Evolutionary conservation across 2,888 invertebrate species (phyloP).

Genomic region (Copidosoma aretas): DNA sequence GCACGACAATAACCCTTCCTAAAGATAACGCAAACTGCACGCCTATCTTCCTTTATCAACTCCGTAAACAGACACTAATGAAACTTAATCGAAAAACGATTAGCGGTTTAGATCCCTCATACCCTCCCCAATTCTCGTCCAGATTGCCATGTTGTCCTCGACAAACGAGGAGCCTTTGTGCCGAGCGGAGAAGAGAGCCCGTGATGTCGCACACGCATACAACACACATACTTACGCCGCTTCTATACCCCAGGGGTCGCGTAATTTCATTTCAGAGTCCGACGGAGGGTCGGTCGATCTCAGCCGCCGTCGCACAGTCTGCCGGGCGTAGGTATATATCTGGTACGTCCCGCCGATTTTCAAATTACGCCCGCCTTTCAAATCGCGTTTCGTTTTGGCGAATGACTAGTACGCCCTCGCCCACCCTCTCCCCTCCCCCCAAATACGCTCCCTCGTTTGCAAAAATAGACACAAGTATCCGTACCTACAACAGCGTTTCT

Average conservation of each 20-base stretch:
- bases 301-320: slow-evolving; percentile 34
- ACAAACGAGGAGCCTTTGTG: slow-evolving; percentile 46
- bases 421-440: too few relatives aligned
- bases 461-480: too few relatives aligned
- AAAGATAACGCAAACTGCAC: background rate
- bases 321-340: too few relatives aligned
- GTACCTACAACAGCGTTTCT: too few relatives aligned
- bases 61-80: slow-evolving; percentile 57
- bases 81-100: slow-evolving; percentile 60
- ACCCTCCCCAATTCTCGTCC: slow-evolving; percentile 48
- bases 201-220: slow-evolving; percentile 10
- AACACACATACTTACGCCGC: too few relatives aligned
- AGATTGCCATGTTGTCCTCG: slow-evolving; percentile 55
- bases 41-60: slow-evolving; percentile 51
- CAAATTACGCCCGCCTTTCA: slow-evolving; percentile 61
- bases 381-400: slow-evolving; percentile 54
- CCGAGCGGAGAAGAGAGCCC: slow-evolving; percentile 33
- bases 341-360: slow-evolving; percentile 59
- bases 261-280: slow-evolving; percentile 63
- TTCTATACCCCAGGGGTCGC: slow-evolving; percentile 53
- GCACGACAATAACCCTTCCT: background rate
- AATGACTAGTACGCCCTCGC: slow-evolving; percentile 27
- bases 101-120: slow-evolving; percentile 57
- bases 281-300: slow-evolving; percentile 62
- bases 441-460: too few relatives aligned